Evolutionary conservation across 2,888 invertebrate species (phyloP).

Genomic region (Drosophila flavopinicola): DNA sequence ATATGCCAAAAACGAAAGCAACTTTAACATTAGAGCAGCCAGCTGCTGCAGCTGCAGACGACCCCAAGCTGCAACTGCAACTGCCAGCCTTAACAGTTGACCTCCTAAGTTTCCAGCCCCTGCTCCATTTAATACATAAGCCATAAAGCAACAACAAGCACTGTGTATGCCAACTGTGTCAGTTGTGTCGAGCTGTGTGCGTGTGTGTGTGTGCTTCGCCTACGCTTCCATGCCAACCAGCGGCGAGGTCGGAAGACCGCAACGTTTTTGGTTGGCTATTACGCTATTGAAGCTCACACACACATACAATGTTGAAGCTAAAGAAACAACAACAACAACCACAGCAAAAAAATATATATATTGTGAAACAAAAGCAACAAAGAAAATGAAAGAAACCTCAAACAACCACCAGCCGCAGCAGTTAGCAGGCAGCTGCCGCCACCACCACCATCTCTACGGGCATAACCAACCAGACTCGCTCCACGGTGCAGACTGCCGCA

Average conservation of each 20-base stretch:
- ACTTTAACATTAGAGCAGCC: constrained; percentile 49
- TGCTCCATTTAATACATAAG: constrained; percentile 33
- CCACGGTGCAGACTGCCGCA: constrained; percentile 45
- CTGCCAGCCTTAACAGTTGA: constrained; percentile 36
- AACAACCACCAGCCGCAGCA: constrained; percentile 68
- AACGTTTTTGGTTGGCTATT: constrained; percentile 83
- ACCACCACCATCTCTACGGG: constrained; percentile 31
- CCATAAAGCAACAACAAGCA: constrained; percentile 35
- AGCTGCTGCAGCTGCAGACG: constrained; percentile 39
- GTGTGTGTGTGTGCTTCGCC: constrained; percentile 44
- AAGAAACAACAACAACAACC: constrained; percentile 25
- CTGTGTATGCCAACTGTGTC: constrained; percentile 66
- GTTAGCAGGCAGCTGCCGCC: constrained; percentile 29
- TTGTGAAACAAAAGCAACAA: constrained; percentile 78
- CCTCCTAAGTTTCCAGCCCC: constrained; percentile 38
- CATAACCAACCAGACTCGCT: constrained; percentile 51
- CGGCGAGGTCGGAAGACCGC: constrained; percentile 67
- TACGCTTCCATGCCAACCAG: constrained; percentile 77
- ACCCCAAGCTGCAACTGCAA: constrained; percentile 14
- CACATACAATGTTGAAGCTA: constrained; percentile 18
- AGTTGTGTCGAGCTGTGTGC: constrained; percentile 41
- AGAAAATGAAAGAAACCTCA: constrained; percentile 80
- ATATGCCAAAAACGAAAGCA: constrained; percentile 58
- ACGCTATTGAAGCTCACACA: constrained; percentile 59
- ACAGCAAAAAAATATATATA: constrained; percentile 51